Base-by-base conservation (phyloP, 2,888 invertebrate species). In the Clunio marinus region DNA sequence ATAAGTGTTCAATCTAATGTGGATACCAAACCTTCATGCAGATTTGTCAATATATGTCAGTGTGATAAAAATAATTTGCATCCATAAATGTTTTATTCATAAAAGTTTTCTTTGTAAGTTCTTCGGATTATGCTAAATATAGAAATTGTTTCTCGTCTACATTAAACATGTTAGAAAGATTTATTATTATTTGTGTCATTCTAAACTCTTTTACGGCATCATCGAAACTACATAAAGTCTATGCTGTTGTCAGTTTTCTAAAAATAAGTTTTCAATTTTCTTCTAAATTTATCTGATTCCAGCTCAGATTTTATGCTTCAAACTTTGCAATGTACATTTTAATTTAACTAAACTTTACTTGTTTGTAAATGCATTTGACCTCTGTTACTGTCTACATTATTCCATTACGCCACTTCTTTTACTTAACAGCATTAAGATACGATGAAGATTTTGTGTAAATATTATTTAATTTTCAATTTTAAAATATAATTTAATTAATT, bases 231-330 rank as follows among this genome's bases (percentile, higher is more conserved):
- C 51, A 51, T 22, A 51, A 51, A n/a, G 7, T 51, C 41, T 13
- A 15, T 10, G n/a, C n/a, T n/a, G n/a, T n/a, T n/a, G 41, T 41
- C 51, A 8, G 20, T 51, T 51, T 13, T 2, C 51, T 51, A 2
- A 51, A 58, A 58, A 58, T 28, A 27, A 58, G 22, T n/a, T 3
- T 58, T 58, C 27, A 10, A 27, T 58, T 15, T 28, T 58, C 3
- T n/a, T 41, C 37, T 37, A 27, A 62, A 62, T 20, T 37, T 22
- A 62, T 62, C 62, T 62, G 62, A 62, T 22, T 62, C 62, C 62
- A 62, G 62, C 62, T 62, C 62, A 62, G 62, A 62, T 62, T 32
- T 51, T 51, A 51, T 51, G 51, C 51, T 51, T 51, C n/a, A n/a
- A n/a, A n/a, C n/a, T n/a, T 41, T 41, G 41, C 41, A 3, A 4